Conservation (phyloP, 2,797 vertebrate genomes). For the Denticeps clupeoides region DNA sequence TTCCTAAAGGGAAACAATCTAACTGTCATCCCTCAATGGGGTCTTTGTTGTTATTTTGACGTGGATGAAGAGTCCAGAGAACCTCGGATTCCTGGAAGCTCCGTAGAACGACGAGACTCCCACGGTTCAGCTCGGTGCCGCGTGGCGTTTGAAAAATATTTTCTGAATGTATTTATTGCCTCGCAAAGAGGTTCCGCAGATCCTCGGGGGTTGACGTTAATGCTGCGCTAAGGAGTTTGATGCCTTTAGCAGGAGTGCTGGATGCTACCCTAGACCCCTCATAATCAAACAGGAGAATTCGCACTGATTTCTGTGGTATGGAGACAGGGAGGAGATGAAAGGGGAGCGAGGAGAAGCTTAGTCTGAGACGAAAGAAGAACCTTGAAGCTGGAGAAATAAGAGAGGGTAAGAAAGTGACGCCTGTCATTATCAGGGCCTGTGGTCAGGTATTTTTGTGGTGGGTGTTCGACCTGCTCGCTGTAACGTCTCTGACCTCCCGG, state of each 20-base stretch:
- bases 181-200: constrained; percentile 45
- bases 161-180: constrained; percentile 32
- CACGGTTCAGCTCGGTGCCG: constrained; percentile 29
- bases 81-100: constrained; percentile 33
- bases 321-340: no score
- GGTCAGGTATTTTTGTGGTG: no score
- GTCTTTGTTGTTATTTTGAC: constrained; percentile 22
- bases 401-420: not conserved
- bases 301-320: no score
- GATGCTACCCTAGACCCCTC: constrained; percentile 24
- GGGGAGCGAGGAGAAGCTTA: no score
- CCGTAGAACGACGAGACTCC: constrained; percentile 36
- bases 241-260: constrained; percentile 48
- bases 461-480: no score
- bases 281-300: no score
- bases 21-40: constrained; percentile 6
- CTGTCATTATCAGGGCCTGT: no score
- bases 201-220: constrained; percentile 41
- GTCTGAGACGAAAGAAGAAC: constrained; percentile 9
- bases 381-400: constrained; percentile 1
- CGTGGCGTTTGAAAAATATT: no score
- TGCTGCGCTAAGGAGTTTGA: constrained; percentile 39
- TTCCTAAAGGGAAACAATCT: constrained; percentile 6
- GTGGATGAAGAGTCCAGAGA: constrained; percentile 24
- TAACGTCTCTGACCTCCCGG: no score